Evolutionary conservation across 2,797 vertebrate genomes (phyloP).

Genomic region (Tachyglossus aculeatus): DNA sequence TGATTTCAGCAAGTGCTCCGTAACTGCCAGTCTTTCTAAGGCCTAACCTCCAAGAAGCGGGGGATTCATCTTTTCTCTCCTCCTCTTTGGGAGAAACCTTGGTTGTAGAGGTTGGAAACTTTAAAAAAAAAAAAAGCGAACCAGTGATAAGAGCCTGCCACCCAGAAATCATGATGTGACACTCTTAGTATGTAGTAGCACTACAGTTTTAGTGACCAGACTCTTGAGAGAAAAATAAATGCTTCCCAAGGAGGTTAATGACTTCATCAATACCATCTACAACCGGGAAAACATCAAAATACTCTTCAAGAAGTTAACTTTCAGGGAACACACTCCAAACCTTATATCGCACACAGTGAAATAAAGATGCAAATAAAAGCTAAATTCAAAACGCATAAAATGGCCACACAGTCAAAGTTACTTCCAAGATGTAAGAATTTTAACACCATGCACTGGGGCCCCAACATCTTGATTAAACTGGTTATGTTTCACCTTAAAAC

Average conservation of each 20-base stretch:
- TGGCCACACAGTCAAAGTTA: constrained; percentile 40
- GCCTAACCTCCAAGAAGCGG: constrained; percentile 92
- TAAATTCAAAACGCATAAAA: constrained; percentile 26
- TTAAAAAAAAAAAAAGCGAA: constrained; percentile 39
- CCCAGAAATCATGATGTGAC: constrained; percentile 12
- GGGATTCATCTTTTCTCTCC: constrained; percentile 95
- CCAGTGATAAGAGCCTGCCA: constrained; percentile 27
- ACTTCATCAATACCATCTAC: constrained; percentile 59
- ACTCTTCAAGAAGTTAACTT: constrained; percentile 70
- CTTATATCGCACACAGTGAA: constrained; percentile 60
- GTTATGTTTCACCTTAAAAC: constrained; percentile 72
- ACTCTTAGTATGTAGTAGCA: constrained; percentile 12
- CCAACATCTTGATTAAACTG: constrained; percentile 69
- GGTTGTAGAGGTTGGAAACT: constrained; percentile 80
- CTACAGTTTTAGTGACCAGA: constrained; percentile 37
- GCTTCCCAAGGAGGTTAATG: constrained; percentile 67
- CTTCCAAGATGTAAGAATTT: constrained; percentile 45
- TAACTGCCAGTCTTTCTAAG: constrained; percentile 98
- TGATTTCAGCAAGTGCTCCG: constrained; percentile 94
- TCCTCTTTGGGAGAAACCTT: constrained; percentile 92
- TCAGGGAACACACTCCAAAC: constrained; percentile 63
- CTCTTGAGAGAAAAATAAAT: constrained; percentile 43
- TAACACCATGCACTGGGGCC: constrained; percentile 74
- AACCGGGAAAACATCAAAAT: constrained; percentile 36
- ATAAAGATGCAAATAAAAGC: constrained; percentile 61